A percentile compares a stretch with the other conserved stretches of the same genome.
These are phyloP conservation scores for Pachypanchax playfairii DNA, from an alignment of 2,113 vertebrate species.

Conservation along the genomic window DNA sequence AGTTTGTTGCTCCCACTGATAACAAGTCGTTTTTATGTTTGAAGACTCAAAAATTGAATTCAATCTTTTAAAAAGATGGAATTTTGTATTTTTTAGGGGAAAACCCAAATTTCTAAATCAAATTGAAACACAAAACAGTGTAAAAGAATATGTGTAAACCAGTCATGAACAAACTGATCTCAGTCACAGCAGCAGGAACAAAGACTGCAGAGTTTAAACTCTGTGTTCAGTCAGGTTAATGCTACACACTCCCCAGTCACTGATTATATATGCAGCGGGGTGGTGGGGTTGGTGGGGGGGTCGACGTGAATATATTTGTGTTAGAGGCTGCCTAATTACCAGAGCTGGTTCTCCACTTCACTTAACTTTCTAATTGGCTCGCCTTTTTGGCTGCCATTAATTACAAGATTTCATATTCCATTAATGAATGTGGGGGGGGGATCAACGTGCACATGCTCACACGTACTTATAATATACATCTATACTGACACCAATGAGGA, in stretches of 20 bases:
- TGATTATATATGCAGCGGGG: slow-evolving; percentile 67
- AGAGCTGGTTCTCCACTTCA: slow-evolving; percentile 94
- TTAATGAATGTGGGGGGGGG: slow-evolving; percentile 85
- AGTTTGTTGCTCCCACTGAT: not conserved
- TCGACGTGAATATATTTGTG: slow-evolving; percentile 82
- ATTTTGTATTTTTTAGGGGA: not conserved
- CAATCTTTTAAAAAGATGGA: not conserved
- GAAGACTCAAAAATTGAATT: slow-evolving; percentile 2
- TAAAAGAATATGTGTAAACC: too few species aligned
- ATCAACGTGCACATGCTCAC: slow-evolving; percentile 26
- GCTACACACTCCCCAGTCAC: slow-evolving; percentile 52
- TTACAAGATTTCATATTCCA: slow-evolving; percentile 96
- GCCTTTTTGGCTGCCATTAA: slow-evolving; percentile 96
- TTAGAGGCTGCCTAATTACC: slow-evolving; percentile 88
- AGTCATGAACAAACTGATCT: slow-evolving; percentile 27
- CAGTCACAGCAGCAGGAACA: slow-evolving; percentile 19
- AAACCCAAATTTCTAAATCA: too few species aligned
- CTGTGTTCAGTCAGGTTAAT: slow-evolving; percentile 54
- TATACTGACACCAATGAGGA: slow-evolving; percentile 29
- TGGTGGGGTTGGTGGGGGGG: slow-evolving; percentile 53
- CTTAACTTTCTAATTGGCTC: slow-evolving; percentile 99
- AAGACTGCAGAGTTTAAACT: slow-evolving; percentile 31
- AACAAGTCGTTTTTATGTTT: slow-evolving; percentile 1
- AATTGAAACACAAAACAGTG: slow-evolving; percentile 4
- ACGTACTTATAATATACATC: slow-evolving; percentile 40